Evolutionary conservation across 2,888 invertebrate species (phyloP), one percentile per base, ranked within the genome.

Genomic region (Macrophya alboannulata): DNA sequence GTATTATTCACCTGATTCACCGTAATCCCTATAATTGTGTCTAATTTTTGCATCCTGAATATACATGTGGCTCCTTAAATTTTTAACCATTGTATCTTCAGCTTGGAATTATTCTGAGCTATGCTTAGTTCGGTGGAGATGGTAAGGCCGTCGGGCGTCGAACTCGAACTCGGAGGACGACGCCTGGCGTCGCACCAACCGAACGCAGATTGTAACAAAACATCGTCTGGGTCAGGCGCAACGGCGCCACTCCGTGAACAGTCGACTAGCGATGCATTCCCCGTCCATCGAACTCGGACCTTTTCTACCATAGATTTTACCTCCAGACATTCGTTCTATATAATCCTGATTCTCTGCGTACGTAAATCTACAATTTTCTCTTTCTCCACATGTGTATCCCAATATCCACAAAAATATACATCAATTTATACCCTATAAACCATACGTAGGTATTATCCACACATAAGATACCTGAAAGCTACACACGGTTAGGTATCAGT

Each of bases 201-300:
- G 51, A 68, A 79, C 51, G 72, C 82, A 72, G 59, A 85, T 84
- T 62, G 85, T 81, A 81, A 81, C 79, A 81, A 85, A 82, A 71
- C 79, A 85, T 71, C 85, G 85, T 85, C 85, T 81, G 85, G 85
- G 85, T 85, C 85, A 85, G 85, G 81, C 85, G 85, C 82, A 77
- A 71, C 51, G 85, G 85, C 85, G 85, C 85, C 85, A 82, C 72
- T 85, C 43, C 31, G 31, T 59, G 48, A 85, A 48, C 77, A 59
- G 59, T 62, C 62, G 37, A 62, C 59, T 40, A 68, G 68, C 83
- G 37, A 71, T 83, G 83, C 68, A 71, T 83, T 68, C 51, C 68
- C 48, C 68, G 83, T 68, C 17, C 83, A 51, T 68, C 83, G 83
- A 83, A 83, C 83, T 83, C 65, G 68, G 51, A 51, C 68, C 31